Base-by-base conservation (phyloP, 1,140 invertebrate genomes). In the Capitella teleta region DNA sequence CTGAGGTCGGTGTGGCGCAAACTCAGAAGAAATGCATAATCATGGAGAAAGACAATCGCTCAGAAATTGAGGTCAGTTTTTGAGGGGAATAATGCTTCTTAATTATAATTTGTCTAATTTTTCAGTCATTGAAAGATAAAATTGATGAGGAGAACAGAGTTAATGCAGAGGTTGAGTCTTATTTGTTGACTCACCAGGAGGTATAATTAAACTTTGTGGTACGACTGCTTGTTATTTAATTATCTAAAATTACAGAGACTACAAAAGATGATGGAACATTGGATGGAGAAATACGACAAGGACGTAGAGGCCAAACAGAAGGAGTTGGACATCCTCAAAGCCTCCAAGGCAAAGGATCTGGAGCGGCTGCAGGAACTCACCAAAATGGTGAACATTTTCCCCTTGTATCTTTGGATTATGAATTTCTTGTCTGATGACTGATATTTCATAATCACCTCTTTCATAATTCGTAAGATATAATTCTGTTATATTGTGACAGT, bases 281-380 rank as follows among this genome's bases (percentile, higher is more conserved):
- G 68, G 70, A 66, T 65, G 56, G 63, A 67, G 36, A 73, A 71
- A 53, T 67, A 66, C 54, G 68, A 71, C 32, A 67, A 63, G 40
- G 68, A 72, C 53, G 63, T 70, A 14, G 68, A 70, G 30, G 60
- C 55, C 38, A 71, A 70, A 47, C 66, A 71, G 46, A 60, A 63
- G 44, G 66, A 72, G 51, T 57, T 73, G 19, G 66, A 70, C 47
- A 61, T 67, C 0, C 48, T 72, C 6, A 71, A 71, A 38, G 62
- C 63, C 5, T 62, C 63, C 0, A 71, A 71, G 47, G 63, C 64
- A 24, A 72, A 68, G 46, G 70, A 72, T 51, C 55, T 68, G 42
- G 64, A 67, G 41, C 62, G 61, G 50, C 57, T 72, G 8, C 62
- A 67, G 44, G 66, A 70, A 43, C 61, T 71, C 2, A 67, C 66